Evolutionary conservation across 2,113 vertebrate species (phyloP).

Genomic region (Oophaga pumilio): DNA sequence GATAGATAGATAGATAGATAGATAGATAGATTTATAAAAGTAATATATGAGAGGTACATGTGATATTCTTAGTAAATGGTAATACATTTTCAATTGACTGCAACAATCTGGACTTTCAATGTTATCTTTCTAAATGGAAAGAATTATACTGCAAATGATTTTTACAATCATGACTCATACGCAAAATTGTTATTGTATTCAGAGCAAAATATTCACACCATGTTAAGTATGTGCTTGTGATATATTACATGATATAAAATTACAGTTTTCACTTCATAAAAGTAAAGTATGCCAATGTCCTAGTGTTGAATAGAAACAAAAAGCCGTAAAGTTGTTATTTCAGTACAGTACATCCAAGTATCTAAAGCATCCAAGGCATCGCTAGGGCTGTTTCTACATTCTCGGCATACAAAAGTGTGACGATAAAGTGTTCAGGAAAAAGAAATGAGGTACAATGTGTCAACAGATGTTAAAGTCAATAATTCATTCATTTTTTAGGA

Average conservation of each 20-base stretch:
- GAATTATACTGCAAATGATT: slow-evolving; percentile 47
- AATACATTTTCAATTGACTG: slow-evolving; percentile 37
- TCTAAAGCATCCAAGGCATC: slow-evolving; percentile 42
- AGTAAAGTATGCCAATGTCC: slow-evolving; percentile 50
- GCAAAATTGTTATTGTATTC: slow-evolving; percentile 53
- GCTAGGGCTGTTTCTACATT: slow-evolving; percentile 16
- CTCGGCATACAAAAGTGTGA: neutral
- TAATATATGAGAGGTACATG: neutral
- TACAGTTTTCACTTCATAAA: slow-evolving; percentile 58
- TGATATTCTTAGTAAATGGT: neutral
- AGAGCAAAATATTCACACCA: slow-evolving; percentile 54
- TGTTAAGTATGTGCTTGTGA: slow-evolving; percentile 57
- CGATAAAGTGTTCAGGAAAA: slow-evolving; percentile 38
- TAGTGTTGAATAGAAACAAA: slow-evolving; percentile 33
- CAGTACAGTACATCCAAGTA: slow-evolving; percentile 42
- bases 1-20: neutral
- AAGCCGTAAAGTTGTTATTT: slow-evolving; percentile 46
- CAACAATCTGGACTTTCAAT: slow-evolving; percentile 16
- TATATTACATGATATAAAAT: slow-evolving; percentile 58
- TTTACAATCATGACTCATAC: slow-evolving; percentile 55
- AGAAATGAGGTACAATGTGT: slow-evolving; percentile 4
- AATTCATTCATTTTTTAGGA: neutral
- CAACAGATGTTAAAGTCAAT: slow-evolving; percentile 5
- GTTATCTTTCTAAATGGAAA: slow-evolving; percentile 53
- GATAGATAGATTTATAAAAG: neutral